Evolutionary conservation across 1,140 invertebrate species (phyloP), one percentile per base, ranked within the genome.

Genomic region (Melitaea cinxia): DNA sequence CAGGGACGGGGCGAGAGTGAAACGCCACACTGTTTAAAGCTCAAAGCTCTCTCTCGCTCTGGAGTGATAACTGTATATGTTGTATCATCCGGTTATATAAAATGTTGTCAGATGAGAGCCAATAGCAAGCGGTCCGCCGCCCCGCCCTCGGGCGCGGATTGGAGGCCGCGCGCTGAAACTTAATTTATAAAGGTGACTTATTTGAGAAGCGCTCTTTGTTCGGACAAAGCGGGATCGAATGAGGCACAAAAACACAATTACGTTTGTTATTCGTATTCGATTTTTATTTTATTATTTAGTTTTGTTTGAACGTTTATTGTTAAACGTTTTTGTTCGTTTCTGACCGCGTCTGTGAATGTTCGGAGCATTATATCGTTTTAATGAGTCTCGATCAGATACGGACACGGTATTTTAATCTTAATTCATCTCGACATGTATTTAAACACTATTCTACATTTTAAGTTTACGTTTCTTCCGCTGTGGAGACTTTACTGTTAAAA

Each of bases 51-150:
- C 47, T 87, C 85, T 72, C 82, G 33, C 70, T 84, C 82, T 77
- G 70, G 67, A 87, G 68, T 82, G 75, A 83, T 83, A 87, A 89
- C 85, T 88, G 85, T 87, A 87, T 87, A 88, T 89, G 82, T 86
- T 87, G 86, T 88, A 89, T 88, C 86, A 85, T 77, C 80, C 78
- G 83, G 85, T 88, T 90, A 90, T 90, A 90, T 90, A 90, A 90
- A 88, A 83, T 88, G 85, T 88, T 77, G 77, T 82, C 78, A 87
- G 80, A 75, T 80, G 77, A 73, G 81, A 81, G 75, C 85, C 85
- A 89, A 88, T 86, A 63, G 68, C 47, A 12, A 26, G 50, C 62
- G 10, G n/a, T n/a, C 50, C 24, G 5, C 24, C 56, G 71, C 79
- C 70, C 80, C 85, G 82, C 85, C 83, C 73, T 72, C 66, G 64